Conservation (phyloP, 1,140 invertebrate genomes). For the Plodia interpunctella region DNA sequence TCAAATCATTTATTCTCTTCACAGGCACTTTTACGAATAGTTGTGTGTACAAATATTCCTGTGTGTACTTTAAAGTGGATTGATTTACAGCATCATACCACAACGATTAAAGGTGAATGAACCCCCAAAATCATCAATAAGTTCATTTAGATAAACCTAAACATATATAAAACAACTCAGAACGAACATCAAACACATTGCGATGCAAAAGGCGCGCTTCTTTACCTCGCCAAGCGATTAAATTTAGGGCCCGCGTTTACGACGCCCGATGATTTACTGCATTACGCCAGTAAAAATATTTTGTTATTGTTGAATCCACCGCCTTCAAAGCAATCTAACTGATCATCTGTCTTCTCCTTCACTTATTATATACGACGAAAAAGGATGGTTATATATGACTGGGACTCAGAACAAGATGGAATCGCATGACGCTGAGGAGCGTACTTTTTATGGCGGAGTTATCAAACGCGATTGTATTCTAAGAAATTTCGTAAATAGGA, state of each 20-base stretch:
- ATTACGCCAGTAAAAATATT: slow-evolving; percentile 28
- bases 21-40: too few relatives aligned
- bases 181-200: neutral
- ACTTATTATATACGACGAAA: neutral
- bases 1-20: too few relatives aligned
- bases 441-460: neutral
- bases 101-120: too few relatives aligned
- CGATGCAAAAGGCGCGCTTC: slow-evolving; percentile 10
- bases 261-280: slow-evolving; percentile 31
- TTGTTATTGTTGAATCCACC: slow-evolving; percentile 19
- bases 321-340: neutral
- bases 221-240: slow-evolving; percentile 29
- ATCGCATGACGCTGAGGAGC: neutral
- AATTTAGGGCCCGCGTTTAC: slow-evolving; percentile 38
- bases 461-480: slow-evolving; percentile 1
- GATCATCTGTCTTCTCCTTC: neutral
- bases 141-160: neutral
- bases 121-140: too few relatives aligned
- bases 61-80: too few relatives aligned
- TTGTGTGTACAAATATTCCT: too few relatives aligned
- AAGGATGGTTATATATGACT: neutral
- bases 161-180: neutral
- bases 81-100: too few relatives aligned
- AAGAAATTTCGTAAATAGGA: neutral
- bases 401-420: neutral